Conservation (phyloP, 2,888 invertebrate species). For the Xanthorhoe designata region DNA sequence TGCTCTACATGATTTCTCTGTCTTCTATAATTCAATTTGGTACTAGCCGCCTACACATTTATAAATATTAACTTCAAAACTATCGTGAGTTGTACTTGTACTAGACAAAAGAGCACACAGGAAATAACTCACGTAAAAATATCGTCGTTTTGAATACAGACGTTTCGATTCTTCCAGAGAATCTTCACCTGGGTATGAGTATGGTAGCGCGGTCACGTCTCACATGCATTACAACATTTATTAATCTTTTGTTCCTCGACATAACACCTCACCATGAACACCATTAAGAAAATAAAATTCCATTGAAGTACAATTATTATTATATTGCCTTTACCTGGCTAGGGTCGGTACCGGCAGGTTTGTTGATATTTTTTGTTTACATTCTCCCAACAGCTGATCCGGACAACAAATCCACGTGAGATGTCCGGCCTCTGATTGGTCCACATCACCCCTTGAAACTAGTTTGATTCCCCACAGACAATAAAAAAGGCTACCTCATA, state of each 20-base stretch:
- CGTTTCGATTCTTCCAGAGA: too few species aligned
- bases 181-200: too few species aligned
- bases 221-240: too few species aligned
- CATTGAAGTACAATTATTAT: slow-evolving; percentile 46
- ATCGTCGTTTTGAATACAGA: too few species aligned
- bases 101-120: too few species aligned
- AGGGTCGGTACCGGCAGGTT: slow-evolving; percentile 54
- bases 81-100: too few species aligned
- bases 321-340: slow-evolving; percentile 63
- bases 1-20: slow-evolving; percentile 3
- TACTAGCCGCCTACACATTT: slow-evolving; percentile 15
- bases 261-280: slow-evolving; percentile 8
- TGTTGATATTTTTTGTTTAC: slow-evolving; percentile 73
- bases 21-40: slow-evolving; percentile 4
- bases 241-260: slow-evolving; percentile 26
- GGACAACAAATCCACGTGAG: slow-evolving; percentile 66
- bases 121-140: too few species aligned
- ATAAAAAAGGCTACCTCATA: slow-evolving; percentile 31
- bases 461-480: slow-evolving; percentile 42
- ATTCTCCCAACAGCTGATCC: slow-evolving; percentile 78
- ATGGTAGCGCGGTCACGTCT: too few species aligned
- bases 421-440: slow-evolving; percentile 54
- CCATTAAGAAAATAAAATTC: slow-evolving; percentile 18
- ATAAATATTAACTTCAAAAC: too few species aligned
- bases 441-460: slow-evolving; percentile 51